phyloP scores from a whole-genome alignment of 2,888 invertebrate species.

The Amiota minor region DNA sequence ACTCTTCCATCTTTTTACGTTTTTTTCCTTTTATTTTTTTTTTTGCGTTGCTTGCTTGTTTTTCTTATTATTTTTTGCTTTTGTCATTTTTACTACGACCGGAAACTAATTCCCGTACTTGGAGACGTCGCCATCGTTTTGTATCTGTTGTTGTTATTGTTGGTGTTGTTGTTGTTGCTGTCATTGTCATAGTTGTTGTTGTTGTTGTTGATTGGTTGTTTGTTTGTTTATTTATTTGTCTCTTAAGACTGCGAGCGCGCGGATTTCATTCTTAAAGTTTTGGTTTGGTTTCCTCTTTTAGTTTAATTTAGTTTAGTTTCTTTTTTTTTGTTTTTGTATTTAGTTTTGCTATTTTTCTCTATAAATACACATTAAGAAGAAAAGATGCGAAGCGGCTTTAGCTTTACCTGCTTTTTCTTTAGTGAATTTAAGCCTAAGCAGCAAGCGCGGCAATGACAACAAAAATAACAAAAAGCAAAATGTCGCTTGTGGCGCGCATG shows the following conservation, averaged over 20 bases:
- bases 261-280: neutral
- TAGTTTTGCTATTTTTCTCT: slow-evolving; percentile 5
- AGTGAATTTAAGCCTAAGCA: too few species aligned
- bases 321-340: too few species aligned
- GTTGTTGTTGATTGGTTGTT: too few species aligned
- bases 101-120: slow-evolving; percentile 65
- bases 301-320: neutral
- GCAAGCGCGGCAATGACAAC: too few species aligned
- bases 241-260: too few species aligned
- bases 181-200: slow-evolving; percentile 20
- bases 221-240: too few species aligned
- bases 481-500: slow-evolving; percentile 28
- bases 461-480: too few species aligned
- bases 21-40: slow-evolving; percentile 31
- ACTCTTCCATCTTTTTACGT: slow-evolving; percentile 25
- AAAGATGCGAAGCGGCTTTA: neutral
- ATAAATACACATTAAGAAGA: slow-evolving; percentile 14
- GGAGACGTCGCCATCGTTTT: slow-evolving; percentile 37
- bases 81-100: slow-evolving; percentile 67
- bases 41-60: slow-evolving; percentile 32
- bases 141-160: slow-evolving; percentile 7
- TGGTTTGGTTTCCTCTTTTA: neutral
- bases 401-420: slow-evolving; percentile 30
- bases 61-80: slow-evolving; percentile 43
- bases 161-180: slow-evolving; percentile 21